Base-by-base conservation (phyloP, 2,113 vertebrate species). In the Clupea harengus region DNA sequence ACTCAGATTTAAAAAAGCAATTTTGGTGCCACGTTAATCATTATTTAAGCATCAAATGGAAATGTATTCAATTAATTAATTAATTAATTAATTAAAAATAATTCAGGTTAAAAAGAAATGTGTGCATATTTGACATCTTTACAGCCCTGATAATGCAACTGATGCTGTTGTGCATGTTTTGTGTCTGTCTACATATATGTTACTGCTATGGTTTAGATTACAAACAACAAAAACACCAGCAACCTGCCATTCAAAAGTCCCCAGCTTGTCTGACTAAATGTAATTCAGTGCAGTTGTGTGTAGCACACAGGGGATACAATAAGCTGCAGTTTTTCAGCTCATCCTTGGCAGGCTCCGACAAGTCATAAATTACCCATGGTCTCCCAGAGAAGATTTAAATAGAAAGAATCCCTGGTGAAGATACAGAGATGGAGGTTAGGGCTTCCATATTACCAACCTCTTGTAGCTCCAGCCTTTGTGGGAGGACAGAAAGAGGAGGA, bases 291-390 rank as follows among this genome's bases (percentile, higher is more conserved):
- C 72, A 39, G 72, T 78, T 78, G 72, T 78, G 72, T 32, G 25
- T 78, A 39, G 28, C 72, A 78, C 67, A 39, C 64, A 28, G 28
- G 72, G 72, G 25, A 44, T 78, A 15, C 22, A 28, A 32, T 46
- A 60, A 85, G 75, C 84, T 85, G 80, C 32, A 60, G 83, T 57
- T 86, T 86, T 81, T 47, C 54, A 64, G 87, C 45, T 82, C 72
- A 32, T 15, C 28, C 84, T 90, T 84, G 89, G 81, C 81, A 89
- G 22, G 80, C 84, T 85, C 89, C 72, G 89, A 89, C 82, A 81
- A 50, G n/a, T 89, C 85, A 88, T 87, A 72, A 86, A 88, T 91
- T 87, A 85, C 83, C 89, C 47, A 90, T 90, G 72, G 81, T 50
- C 45, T 28, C 57, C 81, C 45, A 45, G 18, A 45, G 57, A 11